These are phyloP conservation scores for Plagiodera versicolora DNA, from an alignment of 2,888 invertebrate genomes.

Conservation along the genomic window DNA sequence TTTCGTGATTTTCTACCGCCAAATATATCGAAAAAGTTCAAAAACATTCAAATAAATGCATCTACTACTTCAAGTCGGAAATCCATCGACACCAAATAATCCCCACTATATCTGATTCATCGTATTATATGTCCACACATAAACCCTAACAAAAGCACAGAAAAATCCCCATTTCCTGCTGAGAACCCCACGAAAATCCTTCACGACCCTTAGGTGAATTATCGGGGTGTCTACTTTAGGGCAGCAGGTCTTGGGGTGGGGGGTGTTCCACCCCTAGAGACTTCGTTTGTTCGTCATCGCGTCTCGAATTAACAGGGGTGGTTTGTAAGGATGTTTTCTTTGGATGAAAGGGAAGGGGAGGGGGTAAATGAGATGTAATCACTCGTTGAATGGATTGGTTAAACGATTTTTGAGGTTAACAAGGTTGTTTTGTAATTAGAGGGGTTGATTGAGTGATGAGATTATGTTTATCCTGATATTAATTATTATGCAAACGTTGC, in stretches of 20 bases:
- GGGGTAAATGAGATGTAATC: background rate
- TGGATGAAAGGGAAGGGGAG: background rate
- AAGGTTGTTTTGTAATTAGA: conserved; percentile 4
- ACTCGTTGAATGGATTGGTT: background rate
- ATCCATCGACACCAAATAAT: no score
- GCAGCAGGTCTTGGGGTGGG: conserved; percentile 21
- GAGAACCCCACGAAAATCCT: conserved; percentile 13
- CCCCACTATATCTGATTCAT: conserved; percentile 6
- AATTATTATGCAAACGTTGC: no score
- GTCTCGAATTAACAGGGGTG: conserved; percentile 9
- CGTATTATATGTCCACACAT: conserved; percentile 8
- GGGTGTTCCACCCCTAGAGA: conserved; percentile 16
- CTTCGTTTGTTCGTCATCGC: conserved; percentile 12
- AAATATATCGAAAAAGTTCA: no score
- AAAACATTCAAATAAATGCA: no score
- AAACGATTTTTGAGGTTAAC: background rate
- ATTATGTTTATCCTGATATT: no score
- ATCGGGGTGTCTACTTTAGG: conserved; percentile 19
- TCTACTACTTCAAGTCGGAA: no score
- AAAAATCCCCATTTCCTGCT: conserved; percentile 8
- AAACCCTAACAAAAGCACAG: conserved; percentile 12
- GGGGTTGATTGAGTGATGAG: background rate
- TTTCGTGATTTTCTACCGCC: no score
- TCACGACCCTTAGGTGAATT: conserved; percentile 19
- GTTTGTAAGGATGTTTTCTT: conserved; percentile 14